A percentile compares a stretch with the other conserved stretches of the same genome.
Evolutionary conservation across 2,113 vertebrate species (phyloP).

Genomic region (Dicaeum eximium): DNA sequence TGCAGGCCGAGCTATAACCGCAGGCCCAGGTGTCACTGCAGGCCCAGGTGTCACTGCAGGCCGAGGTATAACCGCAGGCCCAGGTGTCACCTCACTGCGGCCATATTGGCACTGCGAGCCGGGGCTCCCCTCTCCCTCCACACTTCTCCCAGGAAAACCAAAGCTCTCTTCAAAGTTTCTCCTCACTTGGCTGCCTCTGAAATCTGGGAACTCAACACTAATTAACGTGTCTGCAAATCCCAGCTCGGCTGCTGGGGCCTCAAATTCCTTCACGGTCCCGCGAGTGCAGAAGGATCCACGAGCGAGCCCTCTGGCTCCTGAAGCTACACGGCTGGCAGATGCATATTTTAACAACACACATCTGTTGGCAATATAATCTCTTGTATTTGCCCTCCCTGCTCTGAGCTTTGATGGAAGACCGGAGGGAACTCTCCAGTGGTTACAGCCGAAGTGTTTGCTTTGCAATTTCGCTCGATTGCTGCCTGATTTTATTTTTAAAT

Average conservation of each 20-base stretch:
- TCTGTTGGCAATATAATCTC: slow-evolving; percentile 69
- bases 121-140: neutral
- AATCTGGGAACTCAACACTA: slow-evolving; percentile 59
- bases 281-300: slow-evolving; percentile 18
- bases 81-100: fast-evolving
- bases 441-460: slow-evolving; percentile 76
- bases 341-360: slow-evolving; percentile 67
- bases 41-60: fast-evolving
- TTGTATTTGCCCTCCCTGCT: slow-evolving; percentile 65
- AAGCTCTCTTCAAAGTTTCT: slow-evolving; percentile 37
- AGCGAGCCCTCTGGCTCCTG: slow-evolving; percentile 61
- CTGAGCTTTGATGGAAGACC: slow-evolving; percentile 70
- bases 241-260: slow-evolving; percentile 37
- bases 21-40: neutral
- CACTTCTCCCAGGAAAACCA: neutral
- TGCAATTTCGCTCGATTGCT: slow-evolving; percentile 62
- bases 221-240: slow-evolving; percentile 70
- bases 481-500: slow-evolving; percentile 68
- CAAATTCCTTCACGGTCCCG: neutral
- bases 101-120: fast-evolving
- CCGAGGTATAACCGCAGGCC: fast-evolving
- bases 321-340: slow-evolving; percentile 27
- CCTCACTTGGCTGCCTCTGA: slow-evolving; percentile 47
- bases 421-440: slow-evolving; percentile 58
- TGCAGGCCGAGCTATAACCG: fast-evolving